These are phyloP conservation scores for Physocephala rufipes DNA, from an alignment of 2,888 invertebrate species.

Conservation along the genomic window DNA sequence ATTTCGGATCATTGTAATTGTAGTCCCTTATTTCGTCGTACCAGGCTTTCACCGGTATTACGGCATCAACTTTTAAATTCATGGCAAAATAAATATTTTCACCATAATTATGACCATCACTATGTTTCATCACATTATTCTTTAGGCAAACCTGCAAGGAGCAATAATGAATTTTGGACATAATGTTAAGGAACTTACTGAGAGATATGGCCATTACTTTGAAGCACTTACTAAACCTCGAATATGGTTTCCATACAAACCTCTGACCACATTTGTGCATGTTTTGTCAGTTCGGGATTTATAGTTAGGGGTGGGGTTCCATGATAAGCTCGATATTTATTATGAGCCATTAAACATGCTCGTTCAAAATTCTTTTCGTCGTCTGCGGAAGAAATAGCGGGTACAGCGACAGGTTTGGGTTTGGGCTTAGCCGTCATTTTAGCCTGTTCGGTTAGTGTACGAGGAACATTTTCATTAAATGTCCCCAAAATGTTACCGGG, in stretches of 20 bases:
- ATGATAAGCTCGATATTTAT: constrained; percentile 75
- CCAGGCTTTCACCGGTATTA: constrained; percentile 69
- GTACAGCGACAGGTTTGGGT: not conserved
- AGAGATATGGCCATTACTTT: too few relatives aligned
- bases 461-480: constrained; percentile 41
- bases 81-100: constrained; percentile 85
- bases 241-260: constrained; percentile 54
- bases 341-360: constrained; percentile 68
- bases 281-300: constrained; percentile 72
- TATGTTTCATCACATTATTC: constrained; percentile 74
- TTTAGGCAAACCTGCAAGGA: constrained; percentile 50
- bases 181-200: too few relatives aligned
- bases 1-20: constrained; percentile 72
- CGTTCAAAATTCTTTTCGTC: not conserved
- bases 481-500: constrained; percentile 44
- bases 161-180: not conserved
- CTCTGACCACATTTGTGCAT: constrained; percentile 79
- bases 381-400: constrained; percentile 60
- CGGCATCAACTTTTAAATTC: constrained; percentile 72
- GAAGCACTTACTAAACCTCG: not conserved
- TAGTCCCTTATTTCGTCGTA: constrained; percentile 79
- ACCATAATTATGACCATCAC: constrained; percentile 80
- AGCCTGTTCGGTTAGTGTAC: not conserved
- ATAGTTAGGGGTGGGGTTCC: constrained; percentile 75
- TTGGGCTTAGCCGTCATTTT: not conserved